Base-by-base conservation (phyloP, 2,888 invertebrate genomes). In the Agriotes lineatus region DNA sequence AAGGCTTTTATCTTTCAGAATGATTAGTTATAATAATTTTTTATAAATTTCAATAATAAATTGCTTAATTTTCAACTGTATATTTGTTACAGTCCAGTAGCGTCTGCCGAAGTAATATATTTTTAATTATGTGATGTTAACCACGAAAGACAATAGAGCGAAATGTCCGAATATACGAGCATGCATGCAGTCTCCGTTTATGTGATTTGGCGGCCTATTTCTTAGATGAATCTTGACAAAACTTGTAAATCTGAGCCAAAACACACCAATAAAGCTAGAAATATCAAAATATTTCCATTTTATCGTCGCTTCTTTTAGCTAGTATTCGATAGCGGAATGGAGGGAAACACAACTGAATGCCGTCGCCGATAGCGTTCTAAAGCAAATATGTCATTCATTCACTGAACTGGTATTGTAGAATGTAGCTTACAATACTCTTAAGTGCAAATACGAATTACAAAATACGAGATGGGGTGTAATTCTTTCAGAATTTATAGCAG, bases 251-350 rank as follows among this genome's bases (percentile, higher is more conserved):
- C 45, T 45, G 48, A 20, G 25, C 12, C 48, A 48, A 48, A 48
- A 48, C 48, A 48, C 48, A 22, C 22, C 48, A 48, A 48, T 48
- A 48, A 48, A 48, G 22, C 48, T 0, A 48, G 48, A 48, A 48
- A 48, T 48, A 48, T 48, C 45, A 48, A 48, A 48, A 48, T 45
- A 45, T 45, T 45, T 45, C 45, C 45, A 45, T 48, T 48, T 22
- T 48, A 20, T 10, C 48, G 22, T 5, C 48, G 22, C n/a, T 48
- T 22, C 48, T 48, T 22, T 20, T 20, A 48, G 12, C 4, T n/a
- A 10, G 22, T 25, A 25, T 48, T 22, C 22, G 22, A 48, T 48
- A 48, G 42, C 22, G 2, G n/a, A 48, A 5, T 12, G 19, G 48
- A n/a, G 19, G 19, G 25, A 22, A 22, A 22, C n/a, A 48, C 2